Evolutionary conservation across 2,888 invertebrate species (phyloP), one percentile per base, ranked within the genome.

Genomic region (Ochropacha duplaris): DNA sequence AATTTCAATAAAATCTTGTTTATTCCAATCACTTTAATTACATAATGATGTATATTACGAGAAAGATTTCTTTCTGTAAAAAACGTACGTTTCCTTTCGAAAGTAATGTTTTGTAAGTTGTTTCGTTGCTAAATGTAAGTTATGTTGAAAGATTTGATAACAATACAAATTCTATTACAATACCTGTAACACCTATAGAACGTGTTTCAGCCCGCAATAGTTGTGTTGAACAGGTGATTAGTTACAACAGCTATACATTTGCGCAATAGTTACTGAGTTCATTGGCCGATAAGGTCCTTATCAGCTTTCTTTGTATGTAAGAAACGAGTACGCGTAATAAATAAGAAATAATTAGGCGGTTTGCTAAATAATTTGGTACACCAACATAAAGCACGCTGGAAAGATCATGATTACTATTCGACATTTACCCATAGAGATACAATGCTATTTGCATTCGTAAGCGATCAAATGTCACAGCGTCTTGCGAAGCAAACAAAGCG

Each of bases 221-320:
- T 44, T 44, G 19, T 9, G 44, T 44, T 19, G 44, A 44, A 44
- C 44, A 44, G 44, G 44, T 44, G 44, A 44, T 44, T 34, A 52
- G 28, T 56, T 57, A 59, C 51, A 58, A 51, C 51, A 57, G 51
- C 61, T 61, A 55, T 55, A 59, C 65, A 66, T 81, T 82, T 81
- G 74, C 77, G 79, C 79, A 83, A 86, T 81, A 80, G 74, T 75
- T 72, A 66, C 64, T 52, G 69, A 86, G 89, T 85, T 89, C 88
- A 68, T 75, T 85, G 87, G 57, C 84, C 88, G 90, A 91, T 90
- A 89, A 81, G 78, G 62, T 67, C 74, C 84, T 88, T 91, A 90
- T 90, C 90, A 83, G 78, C 75, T 80, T 86, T 88, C 86, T 86
- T 88, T 84, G 73, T 79, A 77, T 75, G 68, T 70, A 74, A 75